phyloP scores from a whole-genome alignment of 2,888 invertebrate genomes.

The Athalia circularis region DNA sequence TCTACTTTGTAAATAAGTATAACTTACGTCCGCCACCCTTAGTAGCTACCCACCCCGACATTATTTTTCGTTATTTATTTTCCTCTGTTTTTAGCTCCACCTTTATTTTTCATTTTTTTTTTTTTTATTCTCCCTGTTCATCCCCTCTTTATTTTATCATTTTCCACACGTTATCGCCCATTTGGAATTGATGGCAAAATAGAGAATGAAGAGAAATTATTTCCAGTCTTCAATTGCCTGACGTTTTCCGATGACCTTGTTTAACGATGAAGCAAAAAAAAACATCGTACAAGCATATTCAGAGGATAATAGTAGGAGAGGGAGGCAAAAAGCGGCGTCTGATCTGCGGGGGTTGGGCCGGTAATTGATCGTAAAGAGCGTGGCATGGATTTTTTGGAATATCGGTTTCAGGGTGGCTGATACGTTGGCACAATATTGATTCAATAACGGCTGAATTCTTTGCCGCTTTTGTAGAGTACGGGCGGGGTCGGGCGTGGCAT shows the following conservation, averaged over 20 bases:
- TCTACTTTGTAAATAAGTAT: slow-evolving; percentile 41
- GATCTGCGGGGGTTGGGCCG: neutral
- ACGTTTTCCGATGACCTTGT: neutral
- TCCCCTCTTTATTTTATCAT: no score
- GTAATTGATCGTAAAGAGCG: slow-evolving; percentile 43
- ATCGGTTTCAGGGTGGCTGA: slow-evolving; percentile 51
- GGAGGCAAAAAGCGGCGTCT: neutral
- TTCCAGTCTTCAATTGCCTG: no score
- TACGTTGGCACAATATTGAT: slow-evolving; percentile 70
- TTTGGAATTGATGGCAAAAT: no score
- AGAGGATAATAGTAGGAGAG: neutral
- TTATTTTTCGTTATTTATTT: neutral
- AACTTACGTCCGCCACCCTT: neutral
- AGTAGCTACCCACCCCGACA: neutral
- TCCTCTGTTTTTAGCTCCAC: neutral
- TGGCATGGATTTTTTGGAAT: slow-evolving; percentile 29
- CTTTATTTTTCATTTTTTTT: neutral
- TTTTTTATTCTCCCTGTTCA: no score
- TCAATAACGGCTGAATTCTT: slow-evolving; percentile 67
- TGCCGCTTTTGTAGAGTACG: slow-evolving; percentile 54
- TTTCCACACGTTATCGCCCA: no score
- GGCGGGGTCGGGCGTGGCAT: slow-evolving; percentile 63
- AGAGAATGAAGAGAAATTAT: no score
- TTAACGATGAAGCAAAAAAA: neutral
- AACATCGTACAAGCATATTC: neutral